Evolutionary conservation across 2,797 vertebrate species (phyloP).

Genomic region (Lepus townsendii): DNA sequence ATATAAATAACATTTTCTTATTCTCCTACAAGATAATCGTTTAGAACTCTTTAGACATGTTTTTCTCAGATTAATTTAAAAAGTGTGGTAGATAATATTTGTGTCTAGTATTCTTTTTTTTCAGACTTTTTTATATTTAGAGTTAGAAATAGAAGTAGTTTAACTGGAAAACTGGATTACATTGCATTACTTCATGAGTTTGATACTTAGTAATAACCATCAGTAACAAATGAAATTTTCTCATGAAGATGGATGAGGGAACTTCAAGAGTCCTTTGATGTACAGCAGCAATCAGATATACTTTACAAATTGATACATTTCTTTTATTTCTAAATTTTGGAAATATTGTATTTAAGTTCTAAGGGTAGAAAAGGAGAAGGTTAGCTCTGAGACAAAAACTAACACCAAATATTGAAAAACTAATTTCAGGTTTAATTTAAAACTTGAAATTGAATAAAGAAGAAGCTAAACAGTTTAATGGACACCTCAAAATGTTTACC

Average conservation of each 20-base stretch:
- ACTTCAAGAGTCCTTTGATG: conserved; percentile 47
- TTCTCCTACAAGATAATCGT: conserved; percentile 45
- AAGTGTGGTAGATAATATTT: conserved; percentile 41
- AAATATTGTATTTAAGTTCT: conserved; percentile 57
- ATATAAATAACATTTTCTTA: conserved; percentile 70
- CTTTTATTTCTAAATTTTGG: conserved; percentile 61
- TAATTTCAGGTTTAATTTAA: not conserved
- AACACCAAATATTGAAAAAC: not conserved
- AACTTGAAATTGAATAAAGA: conserved; percentile 18
- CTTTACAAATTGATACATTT: conserved; percentile 57
- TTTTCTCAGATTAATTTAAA: conserved; percentile 69
- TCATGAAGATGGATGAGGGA: not conserved
- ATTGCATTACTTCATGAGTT: conserved; percentile 45
- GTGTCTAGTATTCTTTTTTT: not conserved
- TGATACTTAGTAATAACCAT: conserved; percentile 42
- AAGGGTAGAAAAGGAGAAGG: not conserved
- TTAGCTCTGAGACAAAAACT: not conserved
- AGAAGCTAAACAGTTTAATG: not conserved
- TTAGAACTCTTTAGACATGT: conserved; percentile 29
- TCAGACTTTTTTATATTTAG: conserved; percentile 66
- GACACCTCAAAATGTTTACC: not conserved
- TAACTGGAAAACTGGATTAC: not conserved
- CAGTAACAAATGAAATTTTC: conserved; percentile 63
- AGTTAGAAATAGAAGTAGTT: conserved; percentile 58
- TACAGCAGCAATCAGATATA: conserved; percentile 4